Base-by-base conservation (phyloP, 2,888 invertebrate genomes). In the Netelia inedita region DNA sequence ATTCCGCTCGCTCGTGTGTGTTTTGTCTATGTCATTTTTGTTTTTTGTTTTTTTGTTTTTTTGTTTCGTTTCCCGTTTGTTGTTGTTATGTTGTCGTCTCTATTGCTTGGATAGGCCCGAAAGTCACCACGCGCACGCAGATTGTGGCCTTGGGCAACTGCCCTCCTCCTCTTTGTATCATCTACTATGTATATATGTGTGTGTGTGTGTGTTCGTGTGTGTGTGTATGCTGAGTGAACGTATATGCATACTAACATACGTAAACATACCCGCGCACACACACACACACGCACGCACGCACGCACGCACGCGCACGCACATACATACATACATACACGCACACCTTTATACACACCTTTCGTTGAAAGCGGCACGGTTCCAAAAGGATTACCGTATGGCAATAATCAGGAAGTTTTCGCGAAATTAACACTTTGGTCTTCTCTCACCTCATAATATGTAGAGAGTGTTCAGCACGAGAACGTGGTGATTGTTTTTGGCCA, bases 401-500 rank as follows among this genome's bases (percentile, higher is more conserved):
- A 65, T 43, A 85, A 85, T 57, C 16, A 90, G 87, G 88, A 90
- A 90, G 87, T 88, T 87, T 65, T 88, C 87, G 89, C 86, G 87
- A 89, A 87, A 86, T 88, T 85, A 85, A 86, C 85, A 87, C 71
- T 75, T 89, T 89, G 88, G 89, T 89, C 90, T 91, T 89, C 88
- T 89, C 89, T 94, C 94, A 94, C 95, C 96, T 97, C 97, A 97
- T 95, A 97, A 96, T 95, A 98, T 97, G 95, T 98, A 98, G 93
- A 98, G 96, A 91, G 98, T 98, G 95, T 98, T 98, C 94, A 99
- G 96, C 94, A 99, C 98, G 94, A 99, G 96, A 92, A 99, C 99
- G 94, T 99, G 98, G 95, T 99, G 99, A 95, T 99, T 99, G 95
- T 99, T 99, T 95, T 99, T 99, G 94, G 99, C 99, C 95, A 99